Evolutionary conservation across 2,797 vertebrate species (phyloP).

Genomic region (Staurois parvus): DNA sequence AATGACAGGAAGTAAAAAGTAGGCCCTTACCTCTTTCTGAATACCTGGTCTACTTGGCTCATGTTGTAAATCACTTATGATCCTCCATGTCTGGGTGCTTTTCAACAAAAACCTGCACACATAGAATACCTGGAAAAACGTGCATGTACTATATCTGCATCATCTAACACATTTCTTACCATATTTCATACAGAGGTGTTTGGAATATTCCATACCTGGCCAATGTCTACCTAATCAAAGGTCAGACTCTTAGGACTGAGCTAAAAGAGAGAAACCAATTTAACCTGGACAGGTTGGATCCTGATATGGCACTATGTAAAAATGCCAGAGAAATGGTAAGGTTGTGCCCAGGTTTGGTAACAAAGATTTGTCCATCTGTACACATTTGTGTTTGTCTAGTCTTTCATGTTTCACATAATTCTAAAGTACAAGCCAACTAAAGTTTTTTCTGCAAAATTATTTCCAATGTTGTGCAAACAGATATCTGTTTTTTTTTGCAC

Average conservation of each 20-base stretch:
- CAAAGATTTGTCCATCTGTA: conserved; percentile 61
- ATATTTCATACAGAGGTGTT: conserved; percentile 80
- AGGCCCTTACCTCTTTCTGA: too few relatives aligned
- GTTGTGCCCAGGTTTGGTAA: conserved; percentile 36
- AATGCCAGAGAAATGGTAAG: conserved; percentile 95
- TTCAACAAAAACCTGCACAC: too few relatives aligned
- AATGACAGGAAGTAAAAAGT: too few relatives aligned
- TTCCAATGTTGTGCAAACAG: background rate
- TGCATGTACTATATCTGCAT: background rate
- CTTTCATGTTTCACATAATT: background rate
- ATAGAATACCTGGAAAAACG: too few relatives aligned
- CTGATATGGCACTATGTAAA: conserved; percentile 95
- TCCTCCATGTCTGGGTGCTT: too few relatives aligned
- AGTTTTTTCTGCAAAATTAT: conserved; percentile 58
- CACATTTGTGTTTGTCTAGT: background rate
- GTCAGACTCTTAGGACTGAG: conserved; percentile 85
- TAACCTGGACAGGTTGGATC: conserved; percentile 92
- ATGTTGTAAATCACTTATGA: too few relatives aligned
- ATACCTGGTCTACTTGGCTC: too few relatives aligned
- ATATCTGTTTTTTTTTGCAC: conserved; percentile 20
- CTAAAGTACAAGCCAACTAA: conserved; percentile 77
- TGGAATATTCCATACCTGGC: conserved; percentile 98
- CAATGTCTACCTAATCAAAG: conserved; percentile 93
- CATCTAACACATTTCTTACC: background rate
- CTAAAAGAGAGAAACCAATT: conserved; percentile 93